phyloP scores from a whole-genome alignment of 2,113 vertebrate genomes.

The Piliocolobus tephrosceles region DNA sequence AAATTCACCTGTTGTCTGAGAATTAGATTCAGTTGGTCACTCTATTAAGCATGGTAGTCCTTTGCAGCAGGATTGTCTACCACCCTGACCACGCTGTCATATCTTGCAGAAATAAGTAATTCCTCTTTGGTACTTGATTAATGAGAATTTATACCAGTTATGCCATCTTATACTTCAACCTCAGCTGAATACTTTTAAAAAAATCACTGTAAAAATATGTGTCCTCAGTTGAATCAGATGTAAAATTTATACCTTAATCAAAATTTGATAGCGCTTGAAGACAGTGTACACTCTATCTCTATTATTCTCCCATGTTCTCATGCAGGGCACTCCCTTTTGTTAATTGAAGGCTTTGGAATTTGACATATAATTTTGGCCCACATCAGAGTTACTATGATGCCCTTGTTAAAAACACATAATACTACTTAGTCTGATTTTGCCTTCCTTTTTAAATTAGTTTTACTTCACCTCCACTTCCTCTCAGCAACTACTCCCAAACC shows the following conservation, averaged over 20 bases:
- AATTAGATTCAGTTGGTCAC: neutral
- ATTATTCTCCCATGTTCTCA: neutral
- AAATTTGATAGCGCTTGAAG: neutral
- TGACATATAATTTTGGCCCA: neutral
- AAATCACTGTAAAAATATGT: neutral
- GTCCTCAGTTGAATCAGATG: neutral
- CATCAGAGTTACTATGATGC: neutral
- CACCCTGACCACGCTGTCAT: neutral
- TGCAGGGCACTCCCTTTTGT: neutral
- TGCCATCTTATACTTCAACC: neutral
- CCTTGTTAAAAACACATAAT: neutral
- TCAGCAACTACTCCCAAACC: neutral
- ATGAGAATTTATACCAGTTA: neutral
- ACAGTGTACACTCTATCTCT: neutral
- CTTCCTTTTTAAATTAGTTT: neutral
- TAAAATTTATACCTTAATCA: neutral
- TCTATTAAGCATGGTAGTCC: neutral
- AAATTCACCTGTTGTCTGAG: neutral
- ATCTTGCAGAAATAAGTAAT: neutral
- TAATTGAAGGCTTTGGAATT: neutral
- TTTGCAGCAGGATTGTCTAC: neutral
- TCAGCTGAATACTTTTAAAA: neutral
- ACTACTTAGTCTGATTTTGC: neutral
- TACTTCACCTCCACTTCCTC: neutral
- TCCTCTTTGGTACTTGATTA: neutral